Conservation (phyloP, 2,113 vertebrate species). For the Rattus norvegicus region GRCr8 NC_086019.1:205419501-205420000, state of each 20-base stretch:
- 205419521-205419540: accelerated
- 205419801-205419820: background rate
- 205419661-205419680: background rate
- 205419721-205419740: no score
- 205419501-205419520: no score
- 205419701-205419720: background rate
- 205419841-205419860: background rate
- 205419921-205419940: background rate
- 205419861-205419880: accelerated
- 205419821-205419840: background rate
- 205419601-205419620: background rate
- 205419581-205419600: background rate
- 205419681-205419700: background rate
- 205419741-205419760: background rate
- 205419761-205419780: background rate
- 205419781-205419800: background rate
- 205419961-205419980: background rate
- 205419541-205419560: background rate
- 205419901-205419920: background rate
- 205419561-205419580: background rate
- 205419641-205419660: background rate
- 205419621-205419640: background rate
- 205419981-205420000: background rate
- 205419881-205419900: background rate
- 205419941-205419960: accelerated